Percentiles rank a stretch among this genome's conserved stretches.
phyloP scores from a whole-genome alignment of 1,140 invertebrate species.

The Hermetia illucens region DNA sequence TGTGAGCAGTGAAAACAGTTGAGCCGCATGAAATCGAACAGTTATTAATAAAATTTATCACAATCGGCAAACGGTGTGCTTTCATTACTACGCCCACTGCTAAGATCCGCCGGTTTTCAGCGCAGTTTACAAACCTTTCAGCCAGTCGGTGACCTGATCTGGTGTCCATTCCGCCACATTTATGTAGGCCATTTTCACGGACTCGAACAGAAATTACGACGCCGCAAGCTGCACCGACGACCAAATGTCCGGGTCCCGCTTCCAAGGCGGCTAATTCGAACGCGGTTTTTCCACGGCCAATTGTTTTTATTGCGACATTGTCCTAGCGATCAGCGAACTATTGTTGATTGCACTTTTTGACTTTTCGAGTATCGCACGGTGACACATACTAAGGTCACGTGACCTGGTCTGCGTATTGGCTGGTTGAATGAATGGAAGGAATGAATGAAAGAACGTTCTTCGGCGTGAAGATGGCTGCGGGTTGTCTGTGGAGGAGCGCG shows the following conservation, averaged over 20 bases:
- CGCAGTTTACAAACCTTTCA: slow-evolving; percentile 61
- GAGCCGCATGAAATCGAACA: neutral
- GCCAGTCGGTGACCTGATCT: slow-evolving; percentile 87
- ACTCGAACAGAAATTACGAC: neutral
- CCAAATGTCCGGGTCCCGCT: neutral
- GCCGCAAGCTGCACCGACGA: neutral
- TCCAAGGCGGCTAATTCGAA: neutral
- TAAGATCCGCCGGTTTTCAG: too few relatives aligned
- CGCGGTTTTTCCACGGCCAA: neutral
- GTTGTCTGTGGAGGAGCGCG: neutral
- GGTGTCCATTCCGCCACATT: slow-evolving; percentile 85
- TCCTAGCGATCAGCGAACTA: neutral
- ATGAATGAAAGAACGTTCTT: neutral
- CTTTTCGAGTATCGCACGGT: neutral
- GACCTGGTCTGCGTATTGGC: neutral
- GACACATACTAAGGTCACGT: neutral
- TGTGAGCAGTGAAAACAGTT: neutral
- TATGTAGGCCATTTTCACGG: slow-evolving; percentile 58
- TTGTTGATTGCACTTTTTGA: neutral
- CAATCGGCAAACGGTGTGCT: too few relatives aligned
- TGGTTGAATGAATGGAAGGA: neutral
- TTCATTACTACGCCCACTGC: too few relatives aligned
- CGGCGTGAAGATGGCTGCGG: neutral
- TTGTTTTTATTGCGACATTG: neutral
- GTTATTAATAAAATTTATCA: too few relatives aligned